A percentile compares a stretch with the other conserved stretches of the same genome.
Evolutionary conservation across 2,113 vertebrate species (phyloP).

Genomic region (Gulo gulo): DNA sequence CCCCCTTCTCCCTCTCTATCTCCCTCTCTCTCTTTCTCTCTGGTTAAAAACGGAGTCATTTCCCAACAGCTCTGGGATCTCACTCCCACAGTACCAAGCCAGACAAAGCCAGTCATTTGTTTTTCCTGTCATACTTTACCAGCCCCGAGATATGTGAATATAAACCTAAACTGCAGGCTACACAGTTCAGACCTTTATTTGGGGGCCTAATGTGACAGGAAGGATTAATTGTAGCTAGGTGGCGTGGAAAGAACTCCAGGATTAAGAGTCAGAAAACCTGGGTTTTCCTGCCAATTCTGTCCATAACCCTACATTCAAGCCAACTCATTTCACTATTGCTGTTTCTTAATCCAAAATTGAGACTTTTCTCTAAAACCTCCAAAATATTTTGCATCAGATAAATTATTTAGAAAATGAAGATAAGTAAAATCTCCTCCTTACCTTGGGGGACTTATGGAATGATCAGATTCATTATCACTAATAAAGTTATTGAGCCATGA

Average conservation of each 20-base stretch:
- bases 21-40: not conserved
- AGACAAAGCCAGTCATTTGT: conserved; percentile 19
- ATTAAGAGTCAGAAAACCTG: not conserved
- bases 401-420: conserved; percentile 31
- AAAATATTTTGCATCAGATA: conserved; percentile 5
- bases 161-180: not conserved
- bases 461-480: not conserved
- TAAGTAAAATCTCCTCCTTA: not conserved
- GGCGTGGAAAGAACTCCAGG: not conserved
- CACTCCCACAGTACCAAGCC: not conserved
- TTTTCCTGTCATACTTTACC: conserved; percentile 24
- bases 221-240: not conserved
- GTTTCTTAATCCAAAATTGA: conserved; percentile 45
- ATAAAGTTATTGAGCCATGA: not conserved
- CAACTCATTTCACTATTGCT: not conserved
- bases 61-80: not conserved
- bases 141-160: not conserved
- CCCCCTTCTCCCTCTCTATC: not conserved
- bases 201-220: not conserved
- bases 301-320: not conserved
- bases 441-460: not conserved
- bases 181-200: not conserved
- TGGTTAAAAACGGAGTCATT: not conserved
- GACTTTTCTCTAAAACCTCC: not conserved
- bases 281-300: not conserved